Evolutionary conservation across 2,888 invertebrate species (phyloP).

Genomic region (Stenurella melanura): DNA sequence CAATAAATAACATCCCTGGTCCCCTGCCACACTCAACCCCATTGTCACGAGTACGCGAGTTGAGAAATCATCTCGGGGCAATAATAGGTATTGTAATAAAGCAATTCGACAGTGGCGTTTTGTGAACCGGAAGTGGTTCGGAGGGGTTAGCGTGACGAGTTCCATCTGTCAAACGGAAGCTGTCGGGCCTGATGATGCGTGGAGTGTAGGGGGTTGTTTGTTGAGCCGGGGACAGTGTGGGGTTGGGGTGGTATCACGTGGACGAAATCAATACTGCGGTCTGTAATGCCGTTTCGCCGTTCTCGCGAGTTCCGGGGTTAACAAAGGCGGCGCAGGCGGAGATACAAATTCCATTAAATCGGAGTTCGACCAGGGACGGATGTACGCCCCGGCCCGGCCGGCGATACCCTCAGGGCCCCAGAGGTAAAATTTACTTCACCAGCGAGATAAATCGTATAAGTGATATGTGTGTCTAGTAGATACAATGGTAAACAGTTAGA

Average conservation of each 20-base stretch:
- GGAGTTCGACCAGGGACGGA: constrained; percentile 39
- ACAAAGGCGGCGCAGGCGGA: constrained; percentile 54
- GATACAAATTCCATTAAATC: constrained; percentile 56
- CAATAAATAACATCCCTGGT: constrained; percentile 17
- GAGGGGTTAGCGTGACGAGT: constrained; percentile 58
- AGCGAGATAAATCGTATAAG: too few relatives aligned
- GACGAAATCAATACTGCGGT: constrained; percentile 68
- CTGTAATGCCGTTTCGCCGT: constrained; percentile 59
- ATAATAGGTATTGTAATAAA: constrained; percentile 53
- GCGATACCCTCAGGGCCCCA: too few relatives aligned
- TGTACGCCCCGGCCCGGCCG: neutral
- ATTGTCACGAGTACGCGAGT: neutral
- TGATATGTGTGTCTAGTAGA: too few relatives aligned
- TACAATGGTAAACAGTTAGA: too few relatives aligned
- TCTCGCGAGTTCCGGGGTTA: constrained; percentile 55
- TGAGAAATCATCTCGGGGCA: constrained; percentile 38
- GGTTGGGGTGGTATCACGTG: constrained; percentile 57
- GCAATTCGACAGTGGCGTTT: constrained; percentile 53
- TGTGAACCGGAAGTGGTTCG: constrained; percentile 52
- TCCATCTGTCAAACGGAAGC: constrained; percentile 65
- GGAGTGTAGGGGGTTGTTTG: constrained; percentile 39
- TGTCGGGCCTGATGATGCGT: constrained; percentile 58
- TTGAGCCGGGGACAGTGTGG: constrained; percentile 37
- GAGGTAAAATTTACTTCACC: too few relatives aligned
- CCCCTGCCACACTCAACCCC: neutral